phyloP scores from a whole-genome alignment of 2,797 vertebrate genomes.

The Pristis pectinata region DNA sequence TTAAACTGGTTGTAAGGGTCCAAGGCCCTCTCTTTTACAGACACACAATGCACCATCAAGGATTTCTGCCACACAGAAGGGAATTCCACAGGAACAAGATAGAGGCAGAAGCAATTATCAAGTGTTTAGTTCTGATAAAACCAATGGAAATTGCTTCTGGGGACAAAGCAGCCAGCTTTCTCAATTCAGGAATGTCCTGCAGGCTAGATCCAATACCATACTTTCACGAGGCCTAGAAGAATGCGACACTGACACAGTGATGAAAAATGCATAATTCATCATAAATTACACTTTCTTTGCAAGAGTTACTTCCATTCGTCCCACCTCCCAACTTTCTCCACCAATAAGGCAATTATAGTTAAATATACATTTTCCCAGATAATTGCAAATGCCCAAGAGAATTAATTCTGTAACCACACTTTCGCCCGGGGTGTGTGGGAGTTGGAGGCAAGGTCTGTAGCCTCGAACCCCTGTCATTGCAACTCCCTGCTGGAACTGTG shows the following conservation, averaged over 20 bases:
- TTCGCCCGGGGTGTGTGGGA: background rate
- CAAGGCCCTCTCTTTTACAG: background rate
- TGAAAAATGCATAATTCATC: background rate
- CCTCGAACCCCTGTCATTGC: background rate
- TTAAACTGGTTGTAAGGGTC: too few relatives aligned
- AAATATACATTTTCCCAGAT: background rate
- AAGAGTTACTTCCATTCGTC: too few relatives aligned
- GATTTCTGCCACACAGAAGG: conserved; percentile 10
- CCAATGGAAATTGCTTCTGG: conserved; percentile 13
- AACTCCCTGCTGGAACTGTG: background rate
- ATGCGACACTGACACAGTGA: background rate
- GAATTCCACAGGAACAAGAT: conserved; percentile 19
- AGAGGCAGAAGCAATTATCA: conserved; percentile 13
- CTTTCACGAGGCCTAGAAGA: background rate
- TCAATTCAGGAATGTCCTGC: background rate
- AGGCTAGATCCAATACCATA: background rate
- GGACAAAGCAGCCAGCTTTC: conserved; percentile 3
- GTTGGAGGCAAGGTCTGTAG: background rate
- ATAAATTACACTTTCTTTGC: too few relatives aligned
- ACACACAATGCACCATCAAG: conserved; percentile 15
- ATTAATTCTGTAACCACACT: background rate
- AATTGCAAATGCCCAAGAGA: background rate
- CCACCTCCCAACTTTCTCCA: too few relatives aligned
- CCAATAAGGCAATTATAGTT: background rate
- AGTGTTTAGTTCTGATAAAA: conserved; percentile 22